A percentile compares a stretch with the other conserved stretches of the same genome.
Conservation (phyloP, 2,888 invertebrate species). For the Girardia tigrina region DNA sequence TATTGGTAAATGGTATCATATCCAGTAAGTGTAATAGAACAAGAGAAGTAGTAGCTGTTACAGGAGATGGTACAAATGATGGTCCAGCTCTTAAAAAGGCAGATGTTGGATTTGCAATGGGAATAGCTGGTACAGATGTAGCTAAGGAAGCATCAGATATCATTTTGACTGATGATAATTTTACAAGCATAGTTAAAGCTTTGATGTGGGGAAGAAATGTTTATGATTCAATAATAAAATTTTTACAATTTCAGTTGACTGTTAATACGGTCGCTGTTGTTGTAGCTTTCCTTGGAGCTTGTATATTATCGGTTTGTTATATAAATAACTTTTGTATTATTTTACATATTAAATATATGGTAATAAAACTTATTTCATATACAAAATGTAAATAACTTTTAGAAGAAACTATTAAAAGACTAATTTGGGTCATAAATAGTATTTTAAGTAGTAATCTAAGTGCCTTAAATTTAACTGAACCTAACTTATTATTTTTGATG, state of each 20-base stretch:
- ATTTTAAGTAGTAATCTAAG: no score
- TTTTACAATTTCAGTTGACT: slow-evolving; percentile 94
- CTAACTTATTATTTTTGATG: no score
- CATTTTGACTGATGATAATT: slow-evolving; percentile 95
- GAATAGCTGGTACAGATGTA: slow-evolving; percentile 97
- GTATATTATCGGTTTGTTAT: slow-evolving; percentile 62
- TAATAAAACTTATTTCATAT: no score
- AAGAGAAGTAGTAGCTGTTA: slow-evolving; percentile 92
- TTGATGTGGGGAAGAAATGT: slow-evolving; percentile 99
- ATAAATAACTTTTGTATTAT: slow-evolving; percentile 41
- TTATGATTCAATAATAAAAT: slow-evolving; percentile 97
- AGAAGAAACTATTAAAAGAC: no score
- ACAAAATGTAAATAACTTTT: no score
- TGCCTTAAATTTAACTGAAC: no score
- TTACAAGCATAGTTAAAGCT: slow-evolving; percentile 94
- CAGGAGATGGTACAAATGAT: slow-evolving; percentile 94
- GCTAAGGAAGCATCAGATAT: slow-evolving; percentile 99
- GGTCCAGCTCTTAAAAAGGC: slow-evolving; percentile 93
- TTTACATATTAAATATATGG: no score
- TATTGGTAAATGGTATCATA: slow-evolving; percentile 91
- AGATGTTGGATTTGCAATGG: slow-evolving; percentile 98
- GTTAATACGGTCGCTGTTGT: slow-evolving; percentile 97
- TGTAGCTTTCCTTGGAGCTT: slow-evolving; percentile 94
- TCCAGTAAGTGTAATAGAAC: slow-evolving; percentile 76
- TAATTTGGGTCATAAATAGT: no score